Base-by-base conservation (phyloP, 2,888 invertebrate genomes). In the Aplocera efformata region DNA sequence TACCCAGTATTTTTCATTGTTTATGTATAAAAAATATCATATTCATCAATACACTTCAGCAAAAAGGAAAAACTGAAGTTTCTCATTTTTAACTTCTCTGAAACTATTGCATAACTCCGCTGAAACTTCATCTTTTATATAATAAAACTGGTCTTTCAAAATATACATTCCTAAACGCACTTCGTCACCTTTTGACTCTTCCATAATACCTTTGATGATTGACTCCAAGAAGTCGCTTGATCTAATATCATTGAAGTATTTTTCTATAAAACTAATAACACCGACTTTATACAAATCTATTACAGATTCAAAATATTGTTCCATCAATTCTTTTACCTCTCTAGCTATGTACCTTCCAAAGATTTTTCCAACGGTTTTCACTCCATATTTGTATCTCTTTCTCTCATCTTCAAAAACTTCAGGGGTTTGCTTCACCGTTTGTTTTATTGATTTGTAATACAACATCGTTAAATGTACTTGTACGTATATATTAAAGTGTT, bases 391-490 rank as follows among this genome's bases (percentile, higher is more conserved):
- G 17, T 33, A 32, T 41, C 49, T 64, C 8, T 39, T 56, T 22
- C 40, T 49, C 10, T 48, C 33, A 29, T 65, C 55, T 3, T 56
- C 45, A 25, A 75, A 77, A 5, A 72, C 31, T 32, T 59, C 59
- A 1, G 72, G 63, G 13, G 55, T 53, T 6, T 66, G 53, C 43
- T 63, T 60, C 1, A 64, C 41, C 11, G 63, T 52, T 26, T 71
- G 61, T 23, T 66, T 60, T 5, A 80, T 53, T 1, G 77, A 52
- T 47, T 72, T 77, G 29, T 50, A 72, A 46, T 69, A 81, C 10
- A 76, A 47, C 69, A 77, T 77, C 0, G 61, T 74, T 8, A 75
- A 48, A 49, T 79, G 73, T 29, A 79, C 43, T 3, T 50, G 33
- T 0, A 60, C 61, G 40, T 72, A 75, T 11, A 33, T 48, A 0